Conservation (phyloP, 1,140 invertebrate species). For the Neodiprion pinetum region DNA sequence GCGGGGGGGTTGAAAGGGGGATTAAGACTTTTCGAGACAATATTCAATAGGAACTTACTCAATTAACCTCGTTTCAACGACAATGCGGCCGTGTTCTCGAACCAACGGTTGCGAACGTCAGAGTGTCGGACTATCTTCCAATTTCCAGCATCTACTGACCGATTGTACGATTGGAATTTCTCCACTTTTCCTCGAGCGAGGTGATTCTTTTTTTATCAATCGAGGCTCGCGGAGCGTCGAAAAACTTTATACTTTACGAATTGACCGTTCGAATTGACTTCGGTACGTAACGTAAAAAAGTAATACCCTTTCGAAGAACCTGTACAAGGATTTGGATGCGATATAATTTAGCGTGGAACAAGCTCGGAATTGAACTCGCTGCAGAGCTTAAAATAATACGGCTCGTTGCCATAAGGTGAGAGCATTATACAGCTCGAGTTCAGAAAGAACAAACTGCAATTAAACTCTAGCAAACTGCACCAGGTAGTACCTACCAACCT, state of each 20-base stretch:
- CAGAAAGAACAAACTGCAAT: not conserved
- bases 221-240: too few species aligned
- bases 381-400: not conserved
- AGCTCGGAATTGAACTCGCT: not conserved
- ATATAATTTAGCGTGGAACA: not conserved
- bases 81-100: not conserved
- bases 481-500: too few species aligned
- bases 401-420: not conserved
- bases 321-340: not conserved
- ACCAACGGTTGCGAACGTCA: too few species aligned
- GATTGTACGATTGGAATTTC: too few species aligned
- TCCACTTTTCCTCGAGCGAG: too few species aligned
- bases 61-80: not conserved
- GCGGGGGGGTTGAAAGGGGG: slow-evolving; percentile 18
- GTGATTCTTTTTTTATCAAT: too few species aligned
- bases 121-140: too few species aligned
- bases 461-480: not conserved
- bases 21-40: slow-evolving; percentile 4
- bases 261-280: too few species aligned
- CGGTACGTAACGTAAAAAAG: too few species aligned
- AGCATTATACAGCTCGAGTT: not conserved
- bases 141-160: too few species aligned
- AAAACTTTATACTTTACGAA: too few species aligned
- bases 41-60: not conserved
- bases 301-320: too few species aligned